Percentiles rank a stretch among this genome's conserved stretches.
phyloP scores from a whole-genome alignment of 2,888 invertebrate genomes.

The Scrobipalpa costella region DNA sequence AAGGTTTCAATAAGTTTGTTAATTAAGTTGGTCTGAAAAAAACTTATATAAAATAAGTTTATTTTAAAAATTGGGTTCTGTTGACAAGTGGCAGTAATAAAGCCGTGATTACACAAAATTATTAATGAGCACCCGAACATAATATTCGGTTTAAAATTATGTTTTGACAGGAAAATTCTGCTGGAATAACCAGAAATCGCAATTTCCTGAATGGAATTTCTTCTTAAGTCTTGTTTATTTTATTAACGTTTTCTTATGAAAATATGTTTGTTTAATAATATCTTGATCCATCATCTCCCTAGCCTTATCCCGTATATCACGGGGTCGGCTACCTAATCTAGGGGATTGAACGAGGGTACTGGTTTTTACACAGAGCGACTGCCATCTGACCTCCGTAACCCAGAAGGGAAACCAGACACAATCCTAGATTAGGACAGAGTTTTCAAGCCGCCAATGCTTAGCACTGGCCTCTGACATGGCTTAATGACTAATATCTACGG shows the following conservation, averaged over 20 bases:
- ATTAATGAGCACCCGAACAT: conserved; percentile 24
- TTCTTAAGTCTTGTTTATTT: conserved; percentile 7
- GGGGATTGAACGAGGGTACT: no score
- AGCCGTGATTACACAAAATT: conserved; percentile 26
- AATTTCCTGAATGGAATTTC: conserved; percentile 22
- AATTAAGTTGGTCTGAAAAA: no score
- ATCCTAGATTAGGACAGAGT: no score
- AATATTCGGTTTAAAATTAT: conserved; percentile 22
- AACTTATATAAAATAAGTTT: background rate
- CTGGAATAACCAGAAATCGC: conserved; percentile 10
- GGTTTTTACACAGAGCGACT: no score
- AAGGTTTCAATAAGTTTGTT: background rate
- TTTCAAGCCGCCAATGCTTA: no score
- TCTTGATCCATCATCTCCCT: background rate
- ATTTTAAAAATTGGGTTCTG: background rate
- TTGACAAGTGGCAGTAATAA: conserved; percentile 22
- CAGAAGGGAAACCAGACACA: no score
- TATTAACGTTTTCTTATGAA: conserved; percentile 19
- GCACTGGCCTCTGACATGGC: no score
- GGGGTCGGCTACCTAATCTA: no score
- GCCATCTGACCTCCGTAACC: no score
- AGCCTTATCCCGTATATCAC: no score
- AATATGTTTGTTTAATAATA: conserved; percentile 11
- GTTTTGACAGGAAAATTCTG: conserved; percentile 23
- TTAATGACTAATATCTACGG: no score